Evolutionary conservation across 2,888 invertebrate species (phyloP), one percentile per base, ranked within the genome.

Genomic region (Capitulum mitella): DNA sequence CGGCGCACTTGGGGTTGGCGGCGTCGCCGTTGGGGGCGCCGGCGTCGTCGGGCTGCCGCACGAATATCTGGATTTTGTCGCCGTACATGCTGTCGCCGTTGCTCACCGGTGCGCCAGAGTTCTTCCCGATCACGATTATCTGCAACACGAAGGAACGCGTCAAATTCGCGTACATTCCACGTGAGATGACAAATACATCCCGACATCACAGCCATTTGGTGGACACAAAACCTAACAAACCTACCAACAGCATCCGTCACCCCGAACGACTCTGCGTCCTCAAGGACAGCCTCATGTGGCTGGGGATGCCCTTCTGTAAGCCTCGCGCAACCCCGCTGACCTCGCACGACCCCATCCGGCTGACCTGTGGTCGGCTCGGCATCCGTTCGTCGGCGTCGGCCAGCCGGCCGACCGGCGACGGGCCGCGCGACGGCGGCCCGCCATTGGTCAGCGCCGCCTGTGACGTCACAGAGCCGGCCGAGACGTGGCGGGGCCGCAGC

Each of bases 31-130:
- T 16, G 70, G 26, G 37, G 22, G 58, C 37, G 70, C 6, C 70
- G 70, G 3, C 37, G 70, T 19, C 70, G 70, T 37, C 70, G 3
- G 64, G 19, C 34, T 64, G 74, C 10, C 74, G 26, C 12, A 76
- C 76, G 46, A 76, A 76, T 76, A 76, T 76, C 32, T 76, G 43
- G 19, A 76, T 76, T 2, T 16, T n/a, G 76, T 76, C 76, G 76
- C 76, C 76, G 76, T 19, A 76, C 16, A 14, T 22, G 46, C 19
- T 16, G 46, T 43, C 43, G 46, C 46, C 46, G 16, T 29, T 32
- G 14, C 6, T 26, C 8, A 43, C n/a, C 6, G 46, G 46, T 3
- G 22, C 16, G 46, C 19, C 46, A 14, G 46, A 3, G 76, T 32
- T 48, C 29, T 43, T n/a, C 16, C 76, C 76, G 3, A 76, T 76